phyloP scores from a whole-genome alignment of 2,888 invertebrate species.

The Priocnemis perturbator region DNA sequence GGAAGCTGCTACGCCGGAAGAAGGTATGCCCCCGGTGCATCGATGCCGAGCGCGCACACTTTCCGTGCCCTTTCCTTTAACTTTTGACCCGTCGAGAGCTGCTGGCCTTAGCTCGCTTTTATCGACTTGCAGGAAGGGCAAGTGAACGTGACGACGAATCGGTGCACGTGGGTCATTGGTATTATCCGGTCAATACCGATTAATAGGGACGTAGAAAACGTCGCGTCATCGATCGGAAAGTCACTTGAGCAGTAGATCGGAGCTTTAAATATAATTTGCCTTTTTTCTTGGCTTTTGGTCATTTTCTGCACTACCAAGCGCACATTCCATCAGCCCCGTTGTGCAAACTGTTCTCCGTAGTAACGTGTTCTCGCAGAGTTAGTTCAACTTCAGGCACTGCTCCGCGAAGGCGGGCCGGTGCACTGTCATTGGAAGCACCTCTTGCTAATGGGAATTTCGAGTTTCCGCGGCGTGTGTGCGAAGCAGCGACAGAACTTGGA shows the following conservation, averaged over 20 bases:
- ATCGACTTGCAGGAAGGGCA: constrained; percentile 36
- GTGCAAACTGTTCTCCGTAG: too few species aligned
- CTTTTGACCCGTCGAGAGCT: constrained; percentile 36
- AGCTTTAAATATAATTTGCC: too few species aligned
- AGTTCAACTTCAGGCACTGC: constrained; percentile 3
- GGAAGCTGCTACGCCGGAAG: constrained; percentile 73
- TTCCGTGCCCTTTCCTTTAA: constrained; percentile 36
- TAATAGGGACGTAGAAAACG: constrained; percentile 13
- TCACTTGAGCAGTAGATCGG: too few species aligned
- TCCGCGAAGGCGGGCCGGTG: not conserved
- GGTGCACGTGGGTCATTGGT: not conserved
- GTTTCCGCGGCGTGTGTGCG: not conserved
- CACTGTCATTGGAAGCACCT: constrained; percentile 14
- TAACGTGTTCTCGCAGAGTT: constrained; percentile 18
- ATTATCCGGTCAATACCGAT: constrained; percentile 3
- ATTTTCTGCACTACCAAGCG: too few species aligned
- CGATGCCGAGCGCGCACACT: constrained; percentile 1
- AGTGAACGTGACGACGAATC: constrained; percentile 30
- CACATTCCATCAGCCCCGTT: too few species aligned
- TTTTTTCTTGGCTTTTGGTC: too few species aligned
- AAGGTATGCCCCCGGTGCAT: constrained; percentile 63
- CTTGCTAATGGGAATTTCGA: constrained; percentile 45
- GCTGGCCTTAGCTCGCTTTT: constrained; percentile 48
- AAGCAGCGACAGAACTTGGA: not conserved
- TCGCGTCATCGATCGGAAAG: too few species aligned